These are phyloP conservation scores for Drosophila koepferae DNA, from an alignment of 2,888 invertebrate species.

Conservation along the genomic window DNA sequence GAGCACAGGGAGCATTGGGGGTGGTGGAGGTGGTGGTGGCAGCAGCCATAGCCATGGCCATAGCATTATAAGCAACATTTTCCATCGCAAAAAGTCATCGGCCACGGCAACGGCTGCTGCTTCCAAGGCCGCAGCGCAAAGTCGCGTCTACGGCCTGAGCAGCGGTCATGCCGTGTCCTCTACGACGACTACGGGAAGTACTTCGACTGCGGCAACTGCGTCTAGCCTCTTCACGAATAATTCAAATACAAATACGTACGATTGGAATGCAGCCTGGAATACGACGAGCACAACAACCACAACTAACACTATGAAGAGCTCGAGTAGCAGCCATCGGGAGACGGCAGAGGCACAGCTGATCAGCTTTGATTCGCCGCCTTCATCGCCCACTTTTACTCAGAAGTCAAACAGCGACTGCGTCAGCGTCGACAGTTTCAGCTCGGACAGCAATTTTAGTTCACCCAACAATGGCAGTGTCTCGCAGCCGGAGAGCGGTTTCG, in stretches of 20 bases:
- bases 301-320: constrained; percentile 13
- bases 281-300: constrained; percentile 44
- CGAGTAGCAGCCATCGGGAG: constrained; percentile 39
- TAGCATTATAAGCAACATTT: constrained; percentile 82
- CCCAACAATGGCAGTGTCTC: constrained; percentile 88
- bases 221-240: constrained; percentile 17
- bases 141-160: constrained; percentile 79
- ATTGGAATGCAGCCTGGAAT: constrained; percentile 82
- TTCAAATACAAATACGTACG: constrained; percentile 43
- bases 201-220: constrained; percentile 15
- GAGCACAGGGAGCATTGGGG: constrained; percentile 19
- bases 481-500: constrained; percentile 92
- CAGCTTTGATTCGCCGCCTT: constrained; percentile 90
- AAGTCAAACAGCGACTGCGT: constrained; percentile 91
- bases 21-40: constrained; percentile 25
- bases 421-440: constrained; percentile 91
- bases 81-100: constrained; percentile 81
- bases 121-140: constrained; percentile 66
- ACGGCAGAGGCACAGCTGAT: constrained; percentile 86
- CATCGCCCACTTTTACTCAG: constrained; percentile 91
- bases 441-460: constrained; percentile 89
- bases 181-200: constrained; percentile 17
- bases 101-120: constrained; percentile 59
- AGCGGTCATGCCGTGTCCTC: constrained; percentile 64
- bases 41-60: constrained; percentile 20